Conservation (phyloP, 2,113 vertebrate species). For the Fregetta grallaria region DNA sequence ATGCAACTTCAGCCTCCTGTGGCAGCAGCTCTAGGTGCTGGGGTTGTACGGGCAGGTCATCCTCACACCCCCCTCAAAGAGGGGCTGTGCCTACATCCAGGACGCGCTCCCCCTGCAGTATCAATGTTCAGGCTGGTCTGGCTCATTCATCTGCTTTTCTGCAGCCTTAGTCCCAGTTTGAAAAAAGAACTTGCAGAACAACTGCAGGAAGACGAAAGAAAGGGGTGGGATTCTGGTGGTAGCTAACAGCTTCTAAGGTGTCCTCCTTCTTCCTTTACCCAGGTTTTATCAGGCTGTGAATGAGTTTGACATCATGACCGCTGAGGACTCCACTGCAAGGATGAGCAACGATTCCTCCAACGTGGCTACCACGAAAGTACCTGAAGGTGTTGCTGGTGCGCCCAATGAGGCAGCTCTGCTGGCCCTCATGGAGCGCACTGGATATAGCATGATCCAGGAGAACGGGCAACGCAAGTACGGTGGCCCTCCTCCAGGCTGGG, state of each 20-base stretch:
- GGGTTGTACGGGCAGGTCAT: neutral
- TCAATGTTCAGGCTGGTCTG: neutral
- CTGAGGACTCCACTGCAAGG: constrained; percentile 90
- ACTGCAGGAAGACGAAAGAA: neutral
- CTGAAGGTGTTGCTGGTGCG: constrained; percentile 86
- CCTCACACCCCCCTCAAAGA: neutral
- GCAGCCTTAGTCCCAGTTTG: neutral
- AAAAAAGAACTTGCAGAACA: neutral
- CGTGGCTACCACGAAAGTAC: constrained; percentile 71
- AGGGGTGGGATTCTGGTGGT: neutral
- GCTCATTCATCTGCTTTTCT: neutral
- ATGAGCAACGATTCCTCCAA: constrained; percentile 86
- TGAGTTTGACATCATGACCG: constrained; percentile 95
- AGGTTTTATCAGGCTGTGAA: constrained; percentile 83
- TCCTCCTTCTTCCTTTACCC: neutral
- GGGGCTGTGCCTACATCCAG: neutral
- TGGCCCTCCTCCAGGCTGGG: constrained; percentile 92
- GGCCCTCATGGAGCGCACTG: constrained; percentile 90
- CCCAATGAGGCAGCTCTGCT: constrained; percentile 88
- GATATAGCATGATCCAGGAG: constrained; percentile 94
- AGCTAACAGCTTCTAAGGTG: neutral
- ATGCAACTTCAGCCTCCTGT: neutral
- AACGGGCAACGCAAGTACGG: constrained; percentile 97
- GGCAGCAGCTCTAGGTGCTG: neutral
- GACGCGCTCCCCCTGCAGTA: neutral